Evolutionary conservation across 2,888 invertebrate species (phyloP), one percentile per base, ranked within the genome.

Genomic region (Callyntrura guangdongensis): DNA sequence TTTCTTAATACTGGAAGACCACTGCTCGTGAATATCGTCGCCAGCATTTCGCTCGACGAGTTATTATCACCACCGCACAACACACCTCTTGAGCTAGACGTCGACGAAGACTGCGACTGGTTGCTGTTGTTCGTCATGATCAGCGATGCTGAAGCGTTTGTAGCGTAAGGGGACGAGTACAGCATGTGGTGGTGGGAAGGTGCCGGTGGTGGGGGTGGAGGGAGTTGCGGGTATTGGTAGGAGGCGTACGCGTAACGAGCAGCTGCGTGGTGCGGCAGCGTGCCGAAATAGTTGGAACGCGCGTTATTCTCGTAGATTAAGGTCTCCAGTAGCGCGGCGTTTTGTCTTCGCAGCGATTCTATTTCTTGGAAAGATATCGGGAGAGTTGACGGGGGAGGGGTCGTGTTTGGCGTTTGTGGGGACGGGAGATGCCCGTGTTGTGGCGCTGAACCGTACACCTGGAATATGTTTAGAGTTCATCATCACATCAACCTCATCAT

Each of bases 21-120:
- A 92, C 53, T 90, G 92, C 86, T 87, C 59, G 91, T 84, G 84
- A 91, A 87, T 53, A 87, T 88, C 45, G 91, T 87, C 12, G 91
- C 86, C 49, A 89, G 77, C 79, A 90, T 92, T 83, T 89, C 91
- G 20, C 91, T 92, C 79, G 91, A 91, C 81, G 91, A 92, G 77
- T 61, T 77, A 82, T 89, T 90, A 74, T 77, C 81, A 25, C 90
- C 95, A 94, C 93, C 95, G 93, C 93, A 95, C 95, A 25, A 95
- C 95, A 49, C 95, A 94, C 93, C 96, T 96, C 87, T 96, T 96
- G 83, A 95, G 95, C 53, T 97, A 96, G 91, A 92, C 83, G 72
- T 81, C 81, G 91, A 96, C 96, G 11, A 96, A 95, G 11, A 96
- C 95, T 90, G 89, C 27, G 86, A 84, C 49, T 83, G 90, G 64